Conservation (phyloP, 2,113 vertebrate species). For the Pipa parva region DNA sequence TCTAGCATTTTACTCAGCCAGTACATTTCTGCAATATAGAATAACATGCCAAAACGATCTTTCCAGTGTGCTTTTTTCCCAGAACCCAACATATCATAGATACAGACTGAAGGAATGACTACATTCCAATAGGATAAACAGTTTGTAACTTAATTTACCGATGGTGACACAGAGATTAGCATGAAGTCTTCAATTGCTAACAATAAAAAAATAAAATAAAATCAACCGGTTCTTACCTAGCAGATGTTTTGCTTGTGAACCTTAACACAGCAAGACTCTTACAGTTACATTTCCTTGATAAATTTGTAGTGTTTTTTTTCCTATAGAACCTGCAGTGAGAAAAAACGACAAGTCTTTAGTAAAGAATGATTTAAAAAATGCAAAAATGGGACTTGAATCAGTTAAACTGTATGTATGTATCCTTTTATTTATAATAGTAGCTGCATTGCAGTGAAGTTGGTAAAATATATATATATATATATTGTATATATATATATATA, state of each 20-base stretch:
- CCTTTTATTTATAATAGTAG: no score
- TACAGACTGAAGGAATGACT: background rate
- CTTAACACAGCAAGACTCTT: conserved; percentile 14
- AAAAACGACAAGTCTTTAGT: background rate
- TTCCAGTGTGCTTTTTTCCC: background rate
- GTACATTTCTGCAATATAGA: background rate
- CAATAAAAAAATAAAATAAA: background rate
- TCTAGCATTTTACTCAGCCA: background rate
- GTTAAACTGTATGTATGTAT: no score
- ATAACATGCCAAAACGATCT: background rate
- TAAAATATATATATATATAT: no score
- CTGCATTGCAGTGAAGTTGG: no score
- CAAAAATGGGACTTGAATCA: no score
- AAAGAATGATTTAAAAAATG: background rate
- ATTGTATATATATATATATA: background rate
- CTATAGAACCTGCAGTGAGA: conserved; percentile 7
- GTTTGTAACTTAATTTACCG: background rate
- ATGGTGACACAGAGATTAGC: background rate
- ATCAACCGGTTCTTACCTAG: conserved; percentile 14
- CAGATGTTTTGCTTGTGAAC: conserved; percentile 13
- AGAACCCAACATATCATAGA: background rate
- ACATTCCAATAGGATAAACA: background rate
- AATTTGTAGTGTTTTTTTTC: background rate
- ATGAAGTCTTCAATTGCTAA: background rate
- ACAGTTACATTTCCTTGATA: conserved; percentile 34